Percentiles rank a stretch among this genome's conserved stretches.
Conservation (phyloP, 2,113 vertebrate genomes). For the Siniperca knerii region DNA sequence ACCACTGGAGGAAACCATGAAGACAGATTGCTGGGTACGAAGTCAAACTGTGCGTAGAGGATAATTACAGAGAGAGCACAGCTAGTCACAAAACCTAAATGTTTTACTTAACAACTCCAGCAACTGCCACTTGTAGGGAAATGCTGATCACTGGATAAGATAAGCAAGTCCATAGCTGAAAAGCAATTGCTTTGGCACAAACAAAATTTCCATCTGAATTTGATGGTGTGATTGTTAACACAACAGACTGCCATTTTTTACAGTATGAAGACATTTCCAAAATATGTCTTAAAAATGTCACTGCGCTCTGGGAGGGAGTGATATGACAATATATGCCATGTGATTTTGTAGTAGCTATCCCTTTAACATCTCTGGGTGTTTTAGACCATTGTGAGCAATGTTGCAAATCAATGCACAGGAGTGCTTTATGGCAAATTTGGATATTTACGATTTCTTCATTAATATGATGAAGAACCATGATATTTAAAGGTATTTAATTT, state of each 20-base stretch:
- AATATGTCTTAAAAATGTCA: neutral
- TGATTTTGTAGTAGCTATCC: neutral
- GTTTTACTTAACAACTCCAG: constrained; percentile 8
- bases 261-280: neutral
- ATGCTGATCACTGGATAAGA: neutral
- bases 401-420: neutral
- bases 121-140: constrained; percentile 1
- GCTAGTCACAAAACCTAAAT: constrained; percentile 25
- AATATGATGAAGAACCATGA: neutral
- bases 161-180: neutral
- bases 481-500: neutral
- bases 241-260: neutral
- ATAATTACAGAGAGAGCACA: constrained; percentile 48
- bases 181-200: neutral
- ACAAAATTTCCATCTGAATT: neutral
- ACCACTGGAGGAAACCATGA: constrained; percentile 44
- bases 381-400: neutral
- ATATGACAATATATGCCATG: neutral
- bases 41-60: constrained; percentile 47
- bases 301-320: neutral
- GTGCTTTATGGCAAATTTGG: neutral
- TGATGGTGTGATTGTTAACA: neutral
- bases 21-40: constrained; percentile 39
- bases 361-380: neutral
- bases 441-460: neutral